Evolutionary conservation across 2,113 vertebrate species (phyloP).

Genomic region (Panurus biarmicus): DNA sequence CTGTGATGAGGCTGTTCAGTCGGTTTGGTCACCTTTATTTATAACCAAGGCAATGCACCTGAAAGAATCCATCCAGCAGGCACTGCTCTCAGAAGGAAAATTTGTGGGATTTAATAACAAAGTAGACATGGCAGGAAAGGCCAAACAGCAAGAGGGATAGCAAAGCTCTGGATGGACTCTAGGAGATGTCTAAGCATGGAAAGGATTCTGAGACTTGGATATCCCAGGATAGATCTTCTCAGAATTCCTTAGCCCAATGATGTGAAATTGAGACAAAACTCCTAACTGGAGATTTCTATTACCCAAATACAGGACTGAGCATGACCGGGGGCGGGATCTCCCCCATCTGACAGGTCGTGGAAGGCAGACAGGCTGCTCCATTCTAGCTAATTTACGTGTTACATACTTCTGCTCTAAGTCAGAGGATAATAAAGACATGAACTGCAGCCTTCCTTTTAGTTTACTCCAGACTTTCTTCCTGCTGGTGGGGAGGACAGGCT

Average conservation of each 20-base stretch:
- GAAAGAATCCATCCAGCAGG: not conserved
- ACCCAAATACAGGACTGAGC: not conserved
- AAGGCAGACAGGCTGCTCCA: not conserved
- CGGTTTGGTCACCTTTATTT: not conserved
- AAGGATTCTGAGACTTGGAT: not conserved
- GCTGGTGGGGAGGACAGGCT: rapidly evolving
- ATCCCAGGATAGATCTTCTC: not conserved
- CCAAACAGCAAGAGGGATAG: not conserved
- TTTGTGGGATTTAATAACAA: not conserved
- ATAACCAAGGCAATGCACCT: not conserved
- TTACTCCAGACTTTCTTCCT: not conserved
- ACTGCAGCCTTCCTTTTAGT: not conserved
- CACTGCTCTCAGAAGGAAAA: not conserved
- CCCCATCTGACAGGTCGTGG: not conserved
- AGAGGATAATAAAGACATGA: not conserved
- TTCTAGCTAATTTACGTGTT: not conserved
- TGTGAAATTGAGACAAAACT: not conserved
- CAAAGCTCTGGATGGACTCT: not conserved
- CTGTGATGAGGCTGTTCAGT: not conserved
- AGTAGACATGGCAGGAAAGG: not conserved
- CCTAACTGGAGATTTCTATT: not conserved
- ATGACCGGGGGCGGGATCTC: not conserved
- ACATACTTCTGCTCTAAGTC: not conserved
- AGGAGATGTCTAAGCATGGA: not conserved
- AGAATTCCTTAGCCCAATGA: not conserved